Percentiles rank a stretch among this genome's conserved stretches.
These are phyloP conservation scores for Apotomis turbidana DNA, from an alignment of 2,888 invertebrate genomes.

Conservation along the genomic window DNA sequence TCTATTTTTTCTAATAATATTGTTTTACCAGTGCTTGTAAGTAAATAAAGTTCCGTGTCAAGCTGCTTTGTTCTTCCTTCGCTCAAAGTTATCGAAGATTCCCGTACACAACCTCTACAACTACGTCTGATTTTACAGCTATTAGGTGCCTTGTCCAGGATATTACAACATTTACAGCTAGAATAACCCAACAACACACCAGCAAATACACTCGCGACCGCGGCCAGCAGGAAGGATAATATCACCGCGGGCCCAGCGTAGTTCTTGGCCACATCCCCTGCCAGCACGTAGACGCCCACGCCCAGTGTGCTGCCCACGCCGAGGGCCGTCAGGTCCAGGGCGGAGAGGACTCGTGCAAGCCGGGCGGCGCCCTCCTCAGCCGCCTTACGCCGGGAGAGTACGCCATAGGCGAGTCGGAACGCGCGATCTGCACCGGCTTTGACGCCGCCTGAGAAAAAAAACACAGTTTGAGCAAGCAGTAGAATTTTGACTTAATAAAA, in stretches of 20 bases:
- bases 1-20: too few species aligned
- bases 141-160: background rate
- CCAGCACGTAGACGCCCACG: constrained; percentile 95
- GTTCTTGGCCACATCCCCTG: constrained; percentile 91
- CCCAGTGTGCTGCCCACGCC: constrained; percentile 94
- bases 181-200: constrained; percentile 76
- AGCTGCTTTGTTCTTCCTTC: too few species aligned
- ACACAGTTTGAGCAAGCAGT: too few species aligned
- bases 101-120: too few species aligned
- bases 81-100: too few species aligned
- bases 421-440: constrained; percentile 69
- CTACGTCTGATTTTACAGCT: too few species aligned
- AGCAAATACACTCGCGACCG: constrained; percentile 94
- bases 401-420: constrained; percentile 65
- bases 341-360: constrained; percentile 89
- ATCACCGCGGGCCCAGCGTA: constrained; percentile 94
- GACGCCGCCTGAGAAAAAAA: constrained; percentile 62
- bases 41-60: too few species aligned
- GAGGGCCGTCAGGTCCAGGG: constrained; percentile 92
- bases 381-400: constrained; percentile 74
- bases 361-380: constrained; percentile 77
- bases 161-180: background rate
- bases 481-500: too few species aligned
- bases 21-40: too few species aligned
- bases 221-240: constrained; percentile 94